Evolutionary conservation across 2,888 invertebrate species (phyloP), one percentile per base, ranked within the genome.

Genomic region (Stenurella melanura): DNA sequence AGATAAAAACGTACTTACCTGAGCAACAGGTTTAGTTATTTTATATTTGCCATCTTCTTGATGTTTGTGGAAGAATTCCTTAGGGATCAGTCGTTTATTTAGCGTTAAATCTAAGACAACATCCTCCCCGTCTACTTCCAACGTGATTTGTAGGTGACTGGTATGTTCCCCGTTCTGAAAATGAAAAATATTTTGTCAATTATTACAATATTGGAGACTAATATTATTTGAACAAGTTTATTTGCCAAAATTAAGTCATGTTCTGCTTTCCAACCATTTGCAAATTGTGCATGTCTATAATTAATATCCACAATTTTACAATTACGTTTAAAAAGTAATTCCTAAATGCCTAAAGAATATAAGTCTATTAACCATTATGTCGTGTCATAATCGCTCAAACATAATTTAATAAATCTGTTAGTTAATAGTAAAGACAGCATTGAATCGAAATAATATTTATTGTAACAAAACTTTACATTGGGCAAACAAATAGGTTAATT

Each of bases 81-180:
- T 92, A 0, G 95, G 91, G 79, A 96, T 91, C 82, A 96, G 91
- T 83, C 94, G 81, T 77, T 93, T 92, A 90, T 95, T 96, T 86
- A 95, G 91, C 84, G 92, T 91, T 76, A 96, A 91, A 88, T 96
- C 95, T 83, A 96, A 90, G 74, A 93, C 89, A 83, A 93, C 92
- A 80, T 93, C 91, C 86, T 93, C 91, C 64, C 93, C 94, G 83
- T 94, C 93, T 79, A 95, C 90, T 82, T 92, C 91, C 85, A 95
- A 91, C 69, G 91, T 93, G 85, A 96, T 90, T 80, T 93, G 93
- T 88, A 93, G 85, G 85, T 92, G 90, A 79, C 92, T 90, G 63
- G 90, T 85, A 86, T 93, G 93, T 38, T 87, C 85, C 66, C 89
- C 89, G 75, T 89, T 90, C 92, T 92, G 89, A 78, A 91, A 90